phyloP scores from a whole-genome alignment of 1,140 invertebrate genomes.

The Lordiphosa clarofinis region DNA sequence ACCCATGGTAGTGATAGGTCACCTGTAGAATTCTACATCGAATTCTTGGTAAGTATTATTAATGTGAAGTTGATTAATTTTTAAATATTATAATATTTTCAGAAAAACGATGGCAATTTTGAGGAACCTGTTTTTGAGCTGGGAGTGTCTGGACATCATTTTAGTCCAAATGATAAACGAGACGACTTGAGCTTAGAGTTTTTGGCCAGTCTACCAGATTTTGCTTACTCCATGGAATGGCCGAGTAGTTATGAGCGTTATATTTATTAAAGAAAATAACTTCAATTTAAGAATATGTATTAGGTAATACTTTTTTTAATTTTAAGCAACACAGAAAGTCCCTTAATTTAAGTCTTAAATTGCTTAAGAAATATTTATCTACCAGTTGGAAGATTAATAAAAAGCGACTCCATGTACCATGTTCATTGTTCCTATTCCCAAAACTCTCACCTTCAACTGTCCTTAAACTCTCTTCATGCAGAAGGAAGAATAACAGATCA shows the following conservation, averaged over 20 bases:
- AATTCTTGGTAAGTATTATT: conserved; percentile 77
- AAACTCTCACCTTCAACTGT: too few species aligned
- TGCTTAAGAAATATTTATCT: too few species aligned
- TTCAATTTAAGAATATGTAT: too few species aligned
- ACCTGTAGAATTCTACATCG: conserved; percentile 41
- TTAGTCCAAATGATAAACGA: conserved; percentile 23
- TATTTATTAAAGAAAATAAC: conserved; percentile 31
- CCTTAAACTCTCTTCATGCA: too few species aligned
- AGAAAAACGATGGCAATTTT: conserved; percentile 79
- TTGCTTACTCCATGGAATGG: conserved; percentile 36
- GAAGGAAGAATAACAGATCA: too few species aligned
- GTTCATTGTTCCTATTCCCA: too few species aligned
- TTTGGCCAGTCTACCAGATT: conserved; percentile 28
- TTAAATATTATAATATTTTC: conserved; percentile 48
- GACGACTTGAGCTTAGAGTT: conserved; percentile 24
- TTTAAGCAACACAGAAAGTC: too few species aligned
- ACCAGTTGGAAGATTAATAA: too few species aligned
- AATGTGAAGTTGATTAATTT: neutral
- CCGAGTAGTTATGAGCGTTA: conserved; percentile 41
- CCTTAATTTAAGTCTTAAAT: too few species aligned
- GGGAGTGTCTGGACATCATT: conserved; percentile 35
- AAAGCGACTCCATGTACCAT: too few species aligned
- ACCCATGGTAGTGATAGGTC: conserved; percentile 76
- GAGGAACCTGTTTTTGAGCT: conserved; percentile 45
- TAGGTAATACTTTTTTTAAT: too few species aligned